Conservation (phyloP, 2,113 vertebrate species). For the Falco punctatus region DNA sequence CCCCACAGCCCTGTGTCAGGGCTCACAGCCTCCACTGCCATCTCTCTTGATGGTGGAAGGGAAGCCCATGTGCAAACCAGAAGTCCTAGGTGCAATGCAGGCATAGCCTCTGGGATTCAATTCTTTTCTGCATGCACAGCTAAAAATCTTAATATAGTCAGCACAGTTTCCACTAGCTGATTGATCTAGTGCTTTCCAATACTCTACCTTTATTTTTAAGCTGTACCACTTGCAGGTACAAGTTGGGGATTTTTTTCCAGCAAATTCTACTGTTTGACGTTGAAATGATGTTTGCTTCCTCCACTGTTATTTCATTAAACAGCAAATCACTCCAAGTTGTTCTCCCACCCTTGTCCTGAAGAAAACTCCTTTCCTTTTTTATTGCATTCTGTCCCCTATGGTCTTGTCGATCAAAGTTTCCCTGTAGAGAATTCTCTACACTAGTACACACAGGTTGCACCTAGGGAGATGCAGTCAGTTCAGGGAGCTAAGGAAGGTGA, state of each 20-base stretch:
- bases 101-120: not conserved
- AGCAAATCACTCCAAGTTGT: conserved; percentile 14
- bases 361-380: conserved; percentile 22
- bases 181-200: not conserved
- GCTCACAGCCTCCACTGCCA: no score
- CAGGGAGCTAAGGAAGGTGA: not conserved
- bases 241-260: not conserved
- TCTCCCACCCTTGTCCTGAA: not conserved
- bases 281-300: not conserved
- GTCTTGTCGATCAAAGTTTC: conserved; percentile 10
- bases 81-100: not conserved
- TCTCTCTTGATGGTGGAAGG: not conserved
- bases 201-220: not conserved
- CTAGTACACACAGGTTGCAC: not conserved
- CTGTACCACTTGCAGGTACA: not conserved
- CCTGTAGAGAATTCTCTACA: not conserved
- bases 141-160: not conserved
- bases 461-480: not conserved
- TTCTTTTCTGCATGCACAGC: not conserved
- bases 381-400: conserved; percentile 26
- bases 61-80: accelerated
- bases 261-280: not conserved
- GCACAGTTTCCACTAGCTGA: not conserved
- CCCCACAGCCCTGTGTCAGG: no score
- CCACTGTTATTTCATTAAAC: conserved; percentile 1